A percentile compares a stretch with the other conserved stretches of the same genome.
phyloP scores from a whole-genome alignment of 2,113 vertebrate genomes.

The Pristiophorus japonicus region DNA sequence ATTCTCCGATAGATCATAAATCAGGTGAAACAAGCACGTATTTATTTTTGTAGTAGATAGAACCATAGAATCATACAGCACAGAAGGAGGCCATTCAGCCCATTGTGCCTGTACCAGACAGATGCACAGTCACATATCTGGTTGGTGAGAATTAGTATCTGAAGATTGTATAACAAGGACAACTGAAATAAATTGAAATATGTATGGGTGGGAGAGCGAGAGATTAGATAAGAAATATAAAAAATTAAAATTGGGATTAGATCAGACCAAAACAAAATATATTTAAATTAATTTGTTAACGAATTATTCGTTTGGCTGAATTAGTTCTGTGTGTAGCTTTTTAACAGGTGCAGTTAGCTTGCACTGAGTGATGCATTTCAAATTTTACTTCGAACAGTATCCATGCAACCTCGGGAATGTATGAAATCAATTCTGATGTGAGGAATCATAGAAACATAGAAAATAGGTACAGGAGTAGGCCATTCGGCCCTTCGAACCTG shows the following conservation, averaged over 20 bases:
- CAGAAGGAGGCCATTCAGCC: neutral
- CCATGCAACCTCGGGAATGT: neutral
- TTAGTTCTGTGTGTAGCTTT: neutral
- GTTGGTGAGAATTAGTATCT: neutral
- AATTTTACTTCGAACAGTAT: neutral
- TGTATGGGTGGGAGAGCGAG: neutral
- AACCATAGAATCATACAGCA: neutral
- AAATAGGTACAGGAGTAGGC: no score
- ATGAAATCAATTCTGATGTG: neutral
- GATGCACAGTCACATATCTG: neutral
- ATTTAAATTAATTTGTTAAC: neutral
- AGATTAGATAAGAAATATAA: neutral
- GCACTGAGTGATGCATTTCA: neutral
- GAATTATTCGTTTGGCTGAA: neutral
- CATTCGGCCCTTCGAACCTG: no score
- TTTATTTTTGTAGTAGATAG: neutral
- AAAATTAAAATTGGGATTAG: neutral
- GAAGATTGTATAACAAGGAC: neutral
- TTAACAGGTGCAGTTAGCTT: neutral
- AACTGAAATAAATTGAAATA: neutral
- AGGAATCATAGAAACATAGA: no score
- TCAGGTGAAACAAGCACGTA: neutral
- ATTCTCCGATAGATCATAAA: neutral
- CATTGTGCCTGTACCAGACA: neutral
- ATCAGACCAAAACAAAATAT: neutral